These are phyloP conservation scores for Sebastes taczanowskii DNA, from an alignment of 2,797 vertebrate genomes.

Conservation along the genomic window DNA sequence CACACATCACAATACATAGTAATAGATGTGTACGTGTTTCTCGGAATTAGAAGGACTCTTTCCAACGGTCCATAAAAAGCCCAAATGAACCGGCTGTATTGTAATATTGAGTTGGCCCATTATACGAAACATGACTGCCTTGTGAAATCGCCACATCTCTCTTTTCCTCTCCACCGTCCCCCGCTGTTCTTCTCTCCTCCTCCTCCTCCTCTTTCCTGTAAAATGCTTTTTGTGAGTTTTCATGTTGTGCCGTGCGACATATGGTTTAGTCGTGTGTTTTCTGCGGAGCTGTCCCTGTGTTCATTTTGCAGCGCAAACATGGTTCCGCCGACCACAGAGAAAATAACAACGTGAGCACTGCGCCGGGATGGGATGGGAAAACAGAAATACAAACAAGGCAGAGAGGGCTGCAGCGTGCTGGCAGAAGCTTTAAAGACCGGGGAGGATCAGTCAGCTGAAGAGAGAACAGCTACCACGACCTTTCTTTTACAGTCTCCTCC, in stretches of 20 bases:
- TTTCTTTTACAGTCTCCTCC: constrained; percentile 31
- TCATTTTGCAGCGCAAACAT: constrained; percentile 46
- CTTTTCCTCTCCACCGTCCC: not conserved
- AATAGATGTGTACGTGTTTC: not conserved
- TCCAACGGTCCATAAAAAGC: no score
- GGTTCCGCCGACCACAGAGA: constrained; percentile 64
- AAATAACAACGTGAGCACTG: constrained; percentile 71
- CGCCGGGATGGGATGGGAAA: constrained; percentile 47
- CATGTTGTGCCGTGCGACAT: constrained; percentile 28
- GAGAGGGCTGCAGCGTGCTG: constrained; percentile 41
- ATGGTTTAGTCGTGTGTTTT: constrained; percentile 7
- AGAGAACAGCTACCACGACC: constrained; percentile 33
- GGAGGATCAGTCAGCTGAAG: constrained; percentile 46
- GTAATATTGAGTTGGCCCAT: constrained; percentile 1
- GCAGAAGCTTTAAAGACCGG: constrained; percentile 48
- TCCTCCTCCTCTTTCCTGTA: not conserved
- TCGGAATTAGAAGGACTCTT: not conserved
- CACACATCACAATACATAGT: not conserved
- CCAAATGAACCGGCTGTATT: not conserved
- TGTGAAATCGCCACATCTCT: constrained; percentile 25
- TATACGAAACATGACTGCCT: not conserved
- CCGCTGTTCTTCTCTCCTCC: not conserved
- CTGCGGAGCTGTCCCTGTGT: constrained; percentile 1
- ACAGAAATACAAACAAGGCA: constrained; percentile 70
- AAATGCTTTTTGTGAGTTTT: constrained; percentile 23